A percentile compares a stretch with the other conserved stretches of the same genome.
These are phyloP conservation scores for Aulostomus chinensis DNA, from an alignment of 2,797 vertebrate species.

Conservation along the genomic window DNA sequence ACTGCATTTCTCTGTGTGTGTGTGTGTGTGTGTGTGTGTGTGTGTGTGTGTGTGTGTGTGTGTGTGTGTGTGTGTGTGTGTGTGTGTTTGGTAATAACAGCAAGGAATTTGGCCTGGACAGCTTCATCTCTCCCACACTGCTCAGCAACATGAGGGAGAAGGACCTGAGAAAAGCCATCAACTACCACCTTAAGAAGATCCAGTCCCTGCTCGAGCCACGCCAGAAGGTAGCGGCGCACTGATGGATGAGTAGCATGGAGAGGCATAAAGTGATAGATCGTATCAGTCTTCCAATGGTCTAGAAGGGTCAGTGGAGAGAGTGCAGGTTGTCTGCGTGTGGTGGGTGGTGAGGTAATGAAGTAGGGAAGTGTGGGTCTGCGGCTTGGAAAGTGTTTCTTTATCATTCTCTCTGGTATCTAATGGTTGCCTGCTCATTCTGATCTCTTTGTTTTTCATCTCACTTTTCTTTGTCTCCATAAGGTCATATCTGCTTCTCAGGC, in stretches of 20 bases:
- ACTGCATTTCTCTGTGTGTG: no score
- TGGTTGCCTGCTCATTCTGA: background rate
- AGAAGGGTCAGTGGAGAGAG: conserved; percentile 7
- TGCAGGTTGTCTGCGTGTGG: conserved; percentile 13
- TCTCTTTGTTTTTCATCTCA: conserved; percentile 12
- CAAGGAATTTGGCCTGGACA: conserved; percentile 97
- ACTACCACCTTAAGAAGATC: conserved; percentile 97
- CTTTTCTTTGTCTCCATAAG: conserved; percentile 57
- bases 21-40: no score
- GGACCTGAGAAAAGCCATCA: conserved; percentile 96
- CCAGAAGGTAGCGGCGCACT: conserved; percentile 86
- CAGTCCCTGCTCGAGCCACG: conserved; percentile 93
- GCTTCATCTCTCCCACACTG: conserved; percentile 96
- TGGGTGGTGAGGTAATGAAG: conserved; percentile 27
- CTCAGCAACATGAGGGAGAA: conserved; percentile 97
- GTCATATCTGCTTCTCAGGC: conserved; percentile 89
- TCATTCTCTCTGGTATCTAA: background rate
- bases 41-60: no score
- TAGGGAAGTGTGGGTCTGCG: background rate
- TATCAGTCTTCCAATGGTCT: conserved; percentile 23
- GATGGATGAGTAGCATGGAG: conserved; percentile 13
- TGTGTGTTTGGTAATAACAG: conserved; percentile 70
- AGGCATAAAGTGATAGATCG: conserved; percentile 20
- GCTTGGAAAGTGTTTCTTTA: conserved; percentile 4
- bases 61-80: background rate